Conservation (phyloP, 2,113 vertebrate genomes). For the Lethenteron camtschaticum region DNA sequence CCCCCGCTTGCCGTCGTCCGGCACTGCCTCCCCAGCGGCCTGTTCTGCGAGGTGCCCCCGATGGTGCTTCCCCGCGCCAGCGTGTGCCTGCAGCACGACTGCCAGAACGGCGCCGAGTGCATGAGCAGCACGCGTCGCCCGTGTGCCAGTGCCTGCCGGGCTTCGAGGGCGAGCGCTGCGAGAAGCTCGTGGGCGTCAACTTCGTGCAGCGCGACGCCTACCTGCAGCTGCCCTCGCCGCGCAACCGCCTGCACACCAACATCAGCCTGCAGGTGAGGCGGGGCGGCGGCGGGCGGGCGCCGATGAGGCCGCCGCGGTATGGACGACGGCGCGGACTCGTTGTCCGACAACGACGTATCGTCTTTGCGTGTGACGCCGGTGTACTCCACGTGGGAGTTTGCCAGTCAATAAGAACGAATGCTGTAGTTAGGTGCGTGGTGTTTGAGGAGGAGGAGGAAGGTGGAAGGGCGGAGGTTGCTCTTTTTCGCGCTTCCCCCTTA, state of each 20-base stretch:
- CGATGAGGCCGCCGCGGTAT: too few species aligned
- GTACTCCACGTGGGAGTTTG: too few species aligned
- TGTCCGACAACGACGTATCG: background rate
- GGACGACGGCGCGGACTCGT: slow-evolving; percentile 1
- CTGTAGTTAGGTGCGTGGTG: too few species aligned
- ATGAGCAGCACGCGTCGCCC: slow-evolving; percentile 52
- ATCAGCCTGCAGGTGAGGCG: slow-evolving; percentile 69
- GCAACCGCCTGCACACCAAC: slow-evolving; percentile 52
- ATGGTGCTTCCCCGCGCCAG: slow-evolving; percentile 93
- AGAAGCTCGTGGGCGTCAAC: slow-evolving; percentile 74
- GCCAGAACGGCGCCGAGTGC: slow-evolving; percentile 76
- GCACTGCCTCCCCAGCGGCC: slow-evolving; percentile 27
- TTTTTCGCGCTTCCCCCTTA: too few species aligned
- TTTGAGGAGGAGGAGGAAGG: too few species aligned
- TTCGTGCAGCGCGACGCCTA: slow-evolving; percentile 76
- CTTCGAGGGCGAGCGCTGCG: slow-evolving; percentile 68
- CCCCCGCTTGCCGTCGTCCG: too few species aligned
- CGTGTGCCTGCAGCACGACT: slow-evolving; percentile 77
- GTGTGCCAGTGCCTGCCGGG: slow-evolving; percentile 72
- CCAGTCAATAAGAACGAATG: too few species aligned
- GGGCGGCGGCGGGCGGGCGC: too few species aligned
- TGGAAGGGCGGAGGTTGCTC: too few species aligned
- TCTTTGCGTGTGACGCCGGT: background rate
- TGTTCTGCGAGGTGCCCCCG: slow-evolving; percentile 85
- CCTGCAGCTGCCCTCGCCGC: slow-evolving; percentile 58